These are phyloP conservation scores for Theonella swinhoei DNA, from an alignment of 37 sponge, comb jelly and placozoan species.

Conservation along the genomic window DNA sequence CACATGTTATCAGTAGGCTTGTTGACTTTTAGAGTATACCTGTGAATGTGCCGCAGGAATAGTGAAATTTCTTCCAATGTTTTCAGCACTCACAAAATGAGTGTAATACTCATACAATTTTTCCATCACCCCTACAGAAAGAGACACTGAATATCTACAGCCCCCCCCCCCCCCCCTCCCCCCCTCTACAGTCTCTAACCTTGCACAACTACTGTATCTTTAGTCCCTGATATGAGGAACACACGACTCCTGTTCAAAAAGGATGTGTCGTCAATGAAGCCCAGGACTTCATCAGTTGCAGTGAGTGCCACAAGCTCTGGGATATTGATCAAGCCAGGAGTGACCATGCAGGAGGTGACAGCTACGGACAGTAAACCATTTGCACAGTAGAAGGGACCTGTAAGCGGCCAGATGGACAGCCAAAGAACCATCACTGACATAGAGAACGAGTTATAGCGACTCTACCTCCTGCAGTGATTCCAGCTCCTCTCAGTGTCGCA, in stretches of 20 bases:
- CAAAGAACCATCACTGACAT: too few relatives aligned
- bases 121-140: conserved; percentile 51
- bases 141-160: too few relatives aligned
- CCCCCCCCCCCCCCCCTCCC: too few relatives aligned
- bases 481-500: conserved; percentile 66
- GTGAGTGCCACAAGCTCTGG: conserved; percentile 60
- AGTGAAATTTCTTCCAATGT: conserved; percentile 23
- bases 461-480: conserved; percentile 85
- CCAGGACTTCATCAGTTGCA: conserved; percentile 33
- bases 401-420: too few relatives aligned
- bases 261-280: conserved; percentile 50
- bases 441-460: background rate
- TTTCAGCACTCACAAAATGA: conserved; percentile 11
- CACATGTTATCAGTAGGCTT: background rate
- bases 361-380: conserved; percentile 50
- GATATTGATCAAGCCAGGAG: conserved; percentile 61
- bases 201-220: conserved; percentile 64
- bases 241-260: conserved; percentile 49
- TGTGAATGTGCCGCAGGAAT: conserved; percentile 74
- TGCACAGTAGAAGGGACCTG: conserved; percentile 84
- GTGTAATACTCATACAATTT: conserved; percentile 69
- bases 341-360: conserved; percentile 38
- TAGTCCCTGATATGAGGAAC: conserved; percentile 70
- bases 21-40: too few relatives aligned
- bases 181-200: conserved; percentile 46